Conservation (phyloP, 2,888 invertebrate genomes). For the Chrysolina americana region DNA sequence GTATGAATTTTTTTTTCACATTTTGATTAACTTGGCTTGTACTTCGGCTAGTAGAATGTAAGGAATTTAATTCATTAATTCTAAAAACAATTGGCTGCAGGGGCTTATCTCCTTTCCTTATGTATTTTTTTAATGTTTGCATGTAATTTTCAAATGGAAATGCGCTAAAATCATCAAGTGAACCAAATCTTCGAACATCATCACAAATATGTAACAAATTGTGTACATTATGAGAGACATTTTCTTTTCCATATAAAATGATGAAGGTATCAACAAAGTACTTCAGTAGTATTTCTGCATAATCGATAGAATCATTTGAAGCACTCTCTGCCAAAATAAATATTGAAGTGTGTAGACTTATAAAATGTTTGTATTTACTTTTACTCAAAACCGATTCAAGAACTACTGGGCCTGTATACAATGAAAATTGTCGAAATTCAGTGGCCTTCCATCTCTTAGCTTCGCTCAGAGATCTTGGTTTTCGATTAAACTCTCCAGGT, state of each 20-base stretch:
- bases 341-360: conserved; percentile 16
- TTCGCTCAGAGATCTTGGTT: conserved; percentile 26
- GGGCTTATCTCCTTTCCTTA: conserved; percentile 24
- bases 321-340: conserved; percentile 10
- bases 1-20: neutral
- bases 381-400: conserved; percentile 10
- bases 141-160: neutral
- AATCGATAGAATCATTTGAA: conserved; percentile 15
- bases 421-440: conserved; percentile 27
- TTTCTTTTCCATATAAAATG: neutral
- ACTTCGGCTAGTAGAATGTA: conserved; percentile 7
- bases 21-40: conserved; percentile 14
- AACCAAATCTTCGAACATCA: conserved; percentile 27
- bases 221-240: conserved; percentile 1
- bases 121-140: conserved; percentile 14
- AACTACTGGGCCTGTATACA: conserved; percentile 29
- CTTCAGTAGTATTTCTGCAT: conserved; percentile 18
- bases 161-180: conserved; percentile 13
- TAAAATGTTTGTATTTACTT: conserved; percentile 23
- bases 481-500: conserved; percentile 24
- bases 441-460: conserved; percentile 31
- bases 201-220: conserved; percentile 29
- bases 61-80: conserved; percentile 4
- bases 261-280: conserved; percentile 23
- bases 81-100: conserved; percentile 14